phyloP scores from a whole-genome alignment of 2,888 invertebrate species.

The Cyrtodaria siliqua region DNA sequence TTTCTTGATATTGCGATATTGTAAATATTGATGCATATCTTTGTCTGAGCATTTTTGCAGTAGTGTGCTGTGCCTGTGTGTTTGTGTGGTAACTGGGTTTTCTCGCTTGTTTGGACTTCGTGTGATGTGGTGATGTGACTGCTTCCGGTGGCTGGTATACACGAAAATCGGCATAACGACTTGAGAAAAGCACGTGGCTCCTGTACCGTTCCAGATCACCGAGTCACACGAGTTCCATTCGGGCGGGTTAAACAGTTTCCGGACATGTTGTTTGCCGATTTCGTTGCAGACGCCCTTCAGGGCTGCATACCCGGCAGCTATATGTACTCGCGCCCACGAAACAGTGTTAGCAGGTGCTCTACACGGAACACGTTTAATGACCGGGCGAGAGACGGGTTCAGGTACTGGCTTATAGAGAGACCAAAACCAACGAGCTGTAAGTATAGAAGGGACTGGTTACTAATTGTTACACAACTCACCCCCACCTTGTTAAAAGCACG shows the following conservation, averaged over 20 bases:
- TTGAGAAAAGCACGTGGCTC: constrained; percentile 5
- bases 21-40: too few relatives aligned
- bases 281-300: constrained; percentile 67
- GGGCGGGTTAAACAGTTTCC: constrained; percentile 33
- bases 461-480: too few relatives aligned
- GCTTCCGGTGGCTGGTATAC: constrained; percentile 24
- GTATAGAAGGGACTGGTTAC: constrained; percentile 60
- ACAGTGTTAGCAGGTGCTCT: constrained; percentile 50
- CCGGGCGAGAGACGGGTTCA: constrained; percentile 80
- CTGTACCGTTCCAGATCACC: constrained; percentile 53
- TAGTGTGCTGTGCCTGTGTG: background rate
- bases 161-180: background rate
- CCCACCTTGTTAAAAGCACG: too few relatives aligned
- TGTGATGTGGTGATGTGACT: constrained; percentile 27
- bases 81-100: background rate
- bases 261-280: constrained; percentile 69
- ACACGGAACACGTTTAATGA: constrained; percentile 75
- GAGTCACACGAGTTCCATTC: constrained; percentile 46
- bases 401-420: constrained; percentile 83
- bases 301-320: constrained; percentile 67
- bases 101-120: constrained; percentile 34
- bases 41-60: too few relatives aligned
- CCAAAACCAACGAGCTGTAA: constrained; percentile 83
- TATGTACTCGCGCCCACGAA: constrained; percentile 64
- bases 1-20: too few relatives aligned